Percentiles rank a stretch among this genome's conserved stretches.
Conservation (phyloP, 2,888 invertebrate species). For the Candidula unifasciata region DNA sequence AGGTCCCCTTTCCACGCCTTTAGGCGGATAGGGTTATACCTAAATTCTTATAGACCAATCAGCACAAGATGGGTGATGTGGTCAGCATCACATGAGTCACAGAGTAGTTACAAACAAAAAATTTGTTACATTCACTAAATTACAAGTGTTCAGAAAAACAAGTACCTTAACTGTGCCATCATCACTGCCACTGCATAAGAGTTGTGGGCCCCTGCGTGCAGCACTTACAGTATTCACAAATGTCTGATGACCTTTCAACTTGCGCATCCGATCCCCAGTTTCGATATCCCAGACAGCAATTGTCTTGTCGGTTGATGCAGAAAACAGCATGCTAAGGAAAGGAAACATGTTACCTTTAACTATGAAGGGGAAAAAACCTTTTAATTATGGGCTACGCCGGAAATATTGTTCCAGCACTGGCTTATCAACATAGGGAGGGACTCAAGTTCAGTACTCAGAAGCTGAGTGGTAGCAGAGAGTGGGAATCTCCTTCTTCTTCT, state of each 20-base stretch:
- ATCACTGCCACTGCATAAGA: constrained; percentile 95
- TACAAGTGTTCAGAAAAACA: neutral
- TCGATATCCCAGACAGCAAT: constrained; percentile 96
- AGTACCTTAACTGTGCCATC: constrained; percentile 91
- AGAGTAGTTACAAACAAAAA: neutral
- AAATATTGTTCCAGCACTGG: too few relatives aligned
- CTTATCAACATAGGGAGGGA: too few relatives aligned
- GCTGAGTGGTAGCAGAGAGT: too few relatives aligned
- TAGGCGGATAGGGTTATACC: too few relatives aligned
- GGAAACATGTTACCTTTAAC: neutral
- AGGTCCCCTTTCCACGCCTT: too few relatives aligned
- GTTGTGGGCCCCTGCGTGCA: constrained; percentile 91
- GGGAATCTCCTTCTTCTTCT: too few relatives aligned
- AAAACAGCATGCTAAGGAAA: constrained; percentile 84
- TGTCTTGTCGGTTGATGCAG: constrained; percentile 95
- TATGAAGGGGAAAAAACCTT: neutral
- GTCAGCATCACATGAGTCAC: neutral
- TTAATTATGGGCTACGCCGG: too few relatives aligned
- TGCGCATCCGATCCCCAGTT: constrained; percentile 91
- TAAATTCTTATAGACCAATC: too few relatives aligned
- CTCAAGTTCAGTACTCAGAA: too few relatives aligned
- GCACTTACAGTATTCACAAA: constrained; percentile 83
- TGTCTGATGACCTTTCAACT: constrained; percentile 83
- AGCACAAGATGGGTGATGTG: too few relatives aligned
- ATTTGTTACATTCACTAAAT: neutral